phyloP scores from a whole-genome alignment of 2,797 vertebrate genomes.

The Xenentodon cancila region DNA sequence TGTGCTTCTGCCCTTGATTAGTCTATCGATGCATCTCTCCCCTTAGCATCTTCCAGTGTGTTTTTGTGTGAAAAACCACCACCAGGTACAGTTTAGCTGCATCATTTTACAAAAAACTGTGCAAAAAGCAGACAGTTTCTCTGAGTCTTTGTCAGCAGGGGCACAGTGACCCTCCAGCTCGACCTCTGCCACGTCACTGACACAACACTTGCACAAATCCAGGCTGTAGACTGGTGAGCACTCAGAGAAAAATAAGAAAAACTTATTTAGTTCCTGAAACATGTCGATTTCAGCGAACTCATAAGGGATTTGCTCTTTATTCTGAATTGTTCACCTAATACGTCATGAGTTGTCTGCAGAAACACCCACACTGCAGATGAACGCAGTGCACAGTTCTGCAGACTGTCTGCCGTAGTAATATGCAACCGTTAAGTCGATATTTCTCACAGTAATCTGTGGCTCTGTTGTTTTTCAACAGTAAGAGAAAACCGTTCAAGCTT shows the following conservation, averaged over 20 bases:
- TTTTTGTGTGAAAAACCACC: constrained; percentile 26
- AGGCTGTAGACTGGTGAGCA: constrained; percentile 4
- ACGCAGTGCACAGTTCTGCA: too few species aligned
- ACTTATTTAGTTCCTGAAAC: constrained; percentile 2
- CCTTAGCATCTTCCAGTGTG: constrained; percentile 25
- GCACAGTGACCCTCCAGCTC: constrained; percentile 26
- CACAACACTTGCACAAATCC: constrained; percentile 38
- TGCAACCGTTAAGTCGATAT: too few species aligned
- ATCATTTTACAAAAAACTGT: constrained; percentile 34
- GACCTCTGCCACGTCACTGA: constrained; percentile 30
- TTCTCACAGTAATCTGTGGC: too few species aligned
- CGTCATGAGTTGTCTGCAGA: too few species aligned
- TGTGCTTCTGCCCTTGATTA: constrained; percentile 29
- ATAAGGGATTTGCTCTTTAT: not conserved
- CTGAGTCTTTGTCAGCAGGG: constrained; percentile 44
- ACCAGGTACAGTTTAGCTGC: constrained; percentile 26
- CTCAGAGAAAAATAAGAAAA: not conserved
- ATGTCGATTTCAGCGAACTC: constrained; percentile 8
- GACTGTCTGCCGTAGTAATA: too few species aligned
- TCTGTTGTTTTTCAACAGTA: too few species aligned
- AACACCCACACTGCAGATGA: too few species aligned
- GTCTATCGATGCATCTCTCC: constrained; percentile 5
- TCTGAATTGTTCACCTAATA: too few species aligned
- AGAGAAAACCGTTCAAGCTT: too few species aligned
- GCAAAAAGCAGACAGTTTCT: constrained; percentile 23